Percentiles rank a stretch among this genome's conserved stretches.
phyloP scores from a whole-genome alignment of 1,140 invertebrate genomes.

The Drosophila nasuta region DNA sequence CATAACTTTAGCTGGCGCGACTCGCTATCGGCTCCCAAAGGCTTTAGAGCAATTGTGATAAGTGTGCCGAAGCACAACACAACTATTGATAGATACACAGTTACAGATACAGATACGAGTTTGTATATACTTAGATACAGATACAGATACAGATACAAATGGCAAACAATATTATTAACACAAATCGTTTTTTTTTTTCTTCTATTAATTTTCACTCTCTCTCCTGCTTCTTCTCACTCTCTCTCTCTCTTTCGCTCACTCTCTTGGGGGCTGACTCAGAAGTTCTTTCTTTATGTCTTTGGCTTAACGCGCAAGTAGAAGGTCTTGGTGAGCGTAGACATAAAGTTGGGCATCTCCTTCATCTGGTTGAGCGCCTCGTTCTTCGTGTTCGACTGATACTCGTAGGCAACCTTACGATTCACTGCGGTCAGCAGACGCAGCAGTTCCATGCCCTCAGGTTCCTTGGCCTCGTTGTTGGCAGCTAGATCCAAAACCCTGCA shows the following conservation, averaged over 20 bases:
- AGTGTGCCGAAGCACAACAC: constrained; percentile 50
- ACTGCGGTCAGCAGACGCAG: constrained; percentile 89
- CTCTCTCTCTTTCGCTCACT: background rate
- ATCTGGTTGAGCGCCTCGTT: constrained; percentile 87
- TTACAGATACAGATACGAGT: constrained; percentile 21
- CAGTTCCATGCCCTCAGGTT: constrained; percentile 86
- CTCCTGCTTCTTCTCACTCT: background rate
- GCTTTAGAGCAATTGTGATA: constrained; percentile 73
- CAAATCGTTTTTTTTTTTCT: constrained; percentile 34
- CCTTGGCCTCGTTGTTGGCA: constrained; percentile 61
- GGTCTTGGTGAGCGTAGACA: constrained; percentile 89
- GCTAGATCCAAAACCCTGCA: constrained; percentile 87
- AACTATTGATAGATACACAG: constrained; percentile 49
- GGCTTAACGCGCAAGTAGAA: constrained; percentile 81
- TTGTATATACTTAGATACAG: constrained; percentile 16
- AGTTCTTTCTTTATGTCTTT: constrained; percentile 27
- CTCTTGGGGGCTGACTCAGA: constrained; percentile 37
- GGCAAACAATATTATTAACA: constrained; percentile 64
- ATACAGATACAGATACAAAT: constrained; percentile 44
- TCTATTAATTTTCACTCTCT: background rate
- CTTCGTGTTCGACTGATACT: constrained; percentile 88
- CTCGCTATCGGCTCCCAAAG: constrained; percentile 60
- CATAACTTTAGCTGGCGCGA: constrained; percentile 5
- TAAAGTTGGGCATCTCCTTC: constrained; percentile 90
- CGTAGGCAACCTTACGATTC: constrained; percentile 87